Conservation (phyloP, 2,888 invertebrate species). For the Mayetiola destructor region DNA sequence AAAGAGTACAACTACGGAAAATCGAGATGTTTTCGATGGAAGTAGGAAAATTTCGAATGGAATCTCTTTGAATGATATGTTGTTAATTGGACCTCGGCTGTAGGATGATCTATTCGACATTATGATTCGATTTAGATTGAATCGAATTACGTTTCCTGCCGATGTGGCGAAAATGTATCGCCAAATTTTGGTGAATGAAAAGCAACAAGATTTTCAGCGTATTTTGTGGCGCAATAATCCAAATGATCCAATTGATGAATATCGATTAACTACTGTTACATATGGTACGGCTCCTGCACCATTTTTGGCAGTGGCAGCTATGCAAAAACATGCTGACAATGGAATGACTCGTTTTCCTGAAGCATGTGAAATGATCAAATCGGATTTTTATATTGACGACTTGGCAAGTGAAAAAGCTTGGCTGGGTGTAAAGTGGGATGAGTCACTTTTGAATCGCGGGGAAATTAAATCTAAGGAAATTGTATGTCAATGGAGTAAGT, state of each 20-base stretch:
- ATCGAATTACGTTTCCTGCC: conserved; percentile 20
- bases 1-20: conserved; percentile 16
- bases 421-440: background rate
- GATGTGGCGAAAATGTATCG: conserved; percentile 25
- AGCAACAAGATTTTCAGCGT: conserved; percentile 20
- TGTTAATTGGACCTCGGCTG: conserved; percentile 22
- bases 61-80: conserved; percentile 21
- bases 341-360: conserved; percentile 15
- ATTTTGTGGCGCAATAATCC: conserved; percentile 21
- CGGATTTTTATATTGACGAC: conserved; percentile 20
- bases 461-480: background rate
- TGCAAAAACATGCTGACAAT: conserved; percentile 18
- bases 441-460: background rate
- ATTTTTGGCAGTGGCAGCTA: conserved; percentile 19
- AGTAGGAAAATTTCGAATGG: conserved; percentile 19
- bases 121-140: conserved; percentile 17
- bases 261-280: conserved; percentile 19
- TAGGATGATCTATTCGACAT: conserved; percentile 21
- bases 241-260: conserved; percentile 18
- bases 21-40: conserved; percentile 16
- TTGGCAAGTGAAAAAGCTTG: conserved; percentile 17
- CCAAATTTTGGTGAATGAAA: conserved; percentile 20
- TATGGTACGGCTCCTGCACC: conserved; percentile 22
- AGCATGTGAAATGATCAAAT: conserved; percentile 17
- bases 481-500: background rate